Conservation (phyloP, 2,888 invertebrate genomes). For the Macrosoma leucophasiata region DNA sequence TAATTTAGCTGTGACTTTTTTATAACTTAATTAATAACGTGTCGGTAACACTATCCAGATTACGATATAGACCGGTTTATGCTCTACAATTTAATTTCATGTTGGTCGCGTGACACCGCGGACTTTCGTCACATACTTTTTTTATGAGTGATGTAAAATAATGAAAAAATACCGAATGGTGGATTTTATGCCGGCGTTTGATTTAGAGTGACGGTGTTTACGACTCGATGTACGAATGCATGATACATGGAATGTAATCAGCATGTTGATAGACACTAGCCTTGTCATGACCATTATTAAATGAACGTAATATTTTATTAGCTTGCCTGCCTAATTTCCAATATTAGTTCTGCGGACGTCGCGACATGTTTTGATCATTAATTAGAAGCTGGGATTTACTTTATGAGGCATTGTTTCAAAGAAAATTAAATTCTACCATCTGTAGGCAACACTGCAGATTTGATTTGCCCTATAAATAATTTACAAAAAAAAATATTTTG, state of each 20-base stretch:
- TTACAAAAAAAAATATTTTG: too few species aligned
- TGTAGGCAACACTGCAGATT: too few species aligned
- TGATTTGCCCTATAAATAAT: too few species aligned
- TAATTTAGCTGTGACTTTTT: slow-evolving; percentile 70
- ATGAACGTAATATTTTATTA: too few species aligned
- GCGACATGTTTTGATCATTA: too few species aligned
- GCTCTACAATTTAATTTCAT: slow-evolving; percentile 65
- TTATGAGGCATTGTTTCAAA: too few species aligned
- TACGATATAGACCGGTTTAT: slow-evolving; percentile 69
- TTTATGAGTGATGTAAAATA: slow-evolving; percentile 67
- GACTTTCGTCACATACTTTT: slow-evolving; percentile 59
- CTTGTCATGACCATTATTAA: too few species aligned
- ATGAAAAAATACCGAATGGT: slow-evolving; percentile 62
- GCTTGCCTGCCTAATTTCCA: too few species aligned
- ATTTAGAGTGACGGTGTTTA: slow-evolving; percentile 52
- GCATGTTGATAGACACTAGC: too few species aligned
- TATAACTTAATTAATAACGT: slow-evolving; percentile 74
- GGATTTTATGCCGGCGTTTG: slow-evolving; percentile 51
- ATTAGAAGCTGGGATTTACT: too few species aligned
- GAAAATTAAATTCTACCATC: too few species aligned
- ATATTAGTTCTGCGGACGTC: too few species aligned
- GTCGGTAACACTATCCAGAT: slow-evolving; percentile 45
- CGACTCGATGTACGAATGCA: slow-evolving; percentile 31
- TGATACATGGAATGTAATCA: slow-evolving; percentile 8
- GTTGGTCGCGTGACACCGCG: slow-evolving; percentile 54